Conservation (phyloP, 2,888 invertebrate species). For the Tetranychus piercei region DNA sequence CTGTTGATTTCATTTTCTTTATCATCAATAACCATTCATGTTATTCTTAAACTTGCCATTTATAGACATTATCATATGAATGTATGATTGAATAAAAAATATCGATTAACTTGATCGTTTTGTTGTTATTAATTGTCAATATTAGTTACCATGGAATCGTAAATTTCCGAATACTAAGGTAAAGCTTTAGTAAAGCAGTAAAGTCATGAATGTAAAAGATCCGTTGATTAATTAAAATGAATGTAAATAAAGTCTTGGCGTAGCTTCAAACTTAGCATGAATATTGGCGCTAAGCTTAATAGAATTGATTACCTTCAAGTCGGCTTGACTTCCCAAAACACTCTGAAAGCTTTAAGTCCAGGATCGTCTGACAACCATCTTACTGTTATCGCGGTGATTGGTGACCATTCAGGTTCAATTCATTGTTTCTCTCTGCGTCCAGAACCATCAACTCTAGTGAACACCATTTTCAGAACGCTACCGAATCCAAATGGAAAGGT, state of each 20-base stretch:
- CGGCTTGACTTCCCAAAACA: slow-evolving; percentile 21
- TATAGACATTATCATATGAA: background rate
- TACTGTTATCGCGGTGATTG: slow-evolving; percentile 49
- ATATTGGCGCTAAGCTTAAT: slow-evolving; percentile 30
- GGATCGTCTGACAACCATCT: background rate
- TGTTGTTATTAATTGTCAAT: background rate
- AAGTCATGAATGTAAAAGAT: background rate
- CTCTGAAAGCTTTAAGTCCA: slow-evolving; percentile 15
- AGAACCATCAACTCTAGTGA: slow-evolving; percentile 21
- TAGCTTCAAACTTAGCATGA: background rate
- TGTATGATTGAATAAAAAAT: background rate
- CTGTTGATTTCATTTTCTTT: too few species aligned
- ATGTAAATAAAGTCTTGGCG: background rate
- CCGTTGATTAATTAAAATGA: background rate
- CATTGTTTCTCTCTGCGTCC: slow-evolving; percentile 35
- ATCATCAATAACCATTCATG: too few species aligned
- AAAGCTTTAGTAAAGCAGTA: too few species aligned
- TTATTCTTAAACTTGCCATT: too few species aligned
- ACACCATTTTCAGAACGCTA: slow-evolving; percentile 43
- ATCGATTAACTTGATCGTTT: background rate
- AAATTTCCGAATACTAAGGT: background rate
- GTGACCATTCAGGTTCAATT: slow-evolving; percentile 62
- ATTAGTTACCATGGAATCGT: background rate
- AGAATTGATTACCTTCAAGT: slow-evolving; percentile 60
- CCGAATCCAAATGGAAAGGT: slow-evolving; percentile 49